Percentiles rank a stretch among this genome's conserved stretches.
Evolutionary conservation across 2,113 vertebrate species (phyloP).

Genomic region (Mus spicilegus): DNA sequence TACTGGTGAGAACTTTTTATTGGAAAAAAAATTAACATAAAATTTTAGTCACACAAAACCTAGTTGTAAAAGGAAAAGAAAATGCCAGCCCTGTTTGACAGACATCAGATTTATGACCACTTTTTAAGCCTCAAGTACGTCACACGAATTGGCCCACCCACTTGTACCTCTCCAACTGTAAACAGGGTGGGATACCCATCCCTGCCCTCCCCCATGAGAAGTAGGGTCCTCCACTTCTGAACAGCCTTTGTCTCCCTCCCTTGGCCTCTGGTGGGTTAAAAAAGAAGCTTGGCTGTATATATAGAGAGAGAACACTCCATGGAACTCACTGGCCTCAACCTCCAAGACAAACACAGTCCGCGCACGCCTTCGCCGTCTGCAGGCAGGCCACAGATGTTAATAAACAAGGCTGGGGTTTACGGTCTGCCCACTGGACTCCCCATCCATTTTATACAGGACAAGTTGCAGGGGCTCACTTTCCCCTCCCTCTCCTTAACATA

Average conservation of each 20-base stretch:
- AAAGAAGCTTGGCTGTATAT: conserved; percentile 54
- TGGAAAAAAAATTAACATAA: not conserved
- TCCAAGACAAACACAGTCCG: conserved; percentile 86
- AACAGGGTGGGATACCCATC: conserved; percentile 62
- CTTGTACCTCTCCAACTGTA: conserved; percentile 60
- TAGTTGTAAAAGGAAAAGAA: conserved; percentile 75
- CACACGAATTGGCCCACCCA: conserved; percentile 76
- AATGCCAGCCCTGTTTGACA: conserved; percentile 76
- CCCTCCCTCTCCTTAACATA: not conserved
- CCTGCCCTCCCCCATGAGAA: not conserved
- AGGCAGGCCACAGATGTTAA: conserved; percentile 75
- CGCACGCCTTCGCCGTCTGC: conserved; percentile 73
- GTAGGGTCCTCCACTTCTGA: conserved; percentile 67
- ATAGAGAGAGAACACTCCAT: conserved; percentile 35
- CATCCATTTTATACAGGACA: not conserved
- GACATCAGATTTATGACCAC: conserved; percentile 73
- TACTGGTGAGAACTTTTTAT: not conserved
- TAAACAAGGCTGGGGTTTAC: conserved; percentile 55
- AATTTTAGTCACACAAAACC: conserved; percentile 65
- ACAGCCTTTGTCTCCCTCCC: conserved; percentile 57
- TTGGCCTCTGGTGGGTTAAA: conserved; percentile 76
- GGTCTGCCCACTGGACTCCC: conserved; percentile 49
- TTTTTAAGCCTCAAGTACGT: conserved; percentile 82
- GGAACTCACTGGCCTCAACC: conserved; percentile 79
- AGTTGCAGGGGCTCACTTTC: conserved; percentile 47